These are phyloP conservation scores for Hippopotamus amphibius DNA, from an alignment of 2,113 vertebrate genomes.

Conservation along the genomic window DNA sequence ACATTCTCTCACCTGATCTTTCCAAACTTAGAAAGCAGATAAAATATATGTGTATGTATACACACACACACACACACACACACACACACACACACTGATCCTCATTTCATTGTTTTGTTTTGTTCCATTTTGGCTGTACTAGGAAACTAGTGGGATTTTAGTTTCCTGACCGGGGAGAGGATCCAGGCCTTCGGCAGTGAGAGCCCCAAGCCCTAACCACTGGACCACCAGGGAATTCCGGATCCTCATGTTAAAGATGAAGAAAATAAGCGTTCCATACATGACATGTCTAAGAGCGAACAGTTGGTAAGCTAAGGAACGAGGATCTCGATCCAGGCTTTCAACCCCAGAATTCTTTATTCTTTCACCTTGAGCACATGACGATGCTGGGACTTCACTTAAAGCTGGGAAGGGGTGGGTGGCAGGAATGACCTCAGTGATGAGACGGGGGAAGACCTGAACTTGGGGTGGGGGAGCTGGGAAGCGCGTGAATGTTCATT, in stretches of 20 bases:
- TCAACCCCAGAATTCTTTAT: neutral
- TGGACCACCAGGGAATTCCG: no score
- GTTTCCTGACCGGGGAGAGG: no score
- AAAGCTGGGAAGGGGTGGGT: neutral
- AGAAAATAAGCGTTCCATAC: neutral
- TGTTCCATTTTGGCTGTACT: no score
- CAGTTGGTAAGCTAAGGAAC: neutral
- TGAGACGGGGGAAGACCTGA: neutral
- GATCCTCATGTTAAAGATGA: neutral
- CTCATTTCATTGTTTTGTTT: neutral
- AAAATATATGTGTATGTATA: neutral
- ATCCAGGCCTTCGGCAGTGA: no score
- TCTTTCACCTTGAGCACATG: neutral
- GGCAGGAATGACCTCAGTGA: neutral
- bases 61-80: rapidly evolving
- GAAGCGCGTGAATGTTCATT: neutral
- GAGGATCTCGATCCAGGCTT: neutral
- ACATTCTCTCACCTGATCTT: neutral
- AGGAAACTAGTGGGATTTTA: no score
- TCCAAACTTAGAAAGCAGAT: neutral
- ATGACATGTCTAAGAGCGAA: neutral
- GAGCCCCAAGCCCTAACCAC: no score
- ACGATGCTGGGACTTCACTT: neutral
- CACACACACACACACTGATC: neutral
- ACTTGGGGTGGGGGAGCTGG: no score